Evolutionary conservation across 2,113 vertebrate species (phyloP).

Genomic region (Dasyprocta punctata): DNA sequence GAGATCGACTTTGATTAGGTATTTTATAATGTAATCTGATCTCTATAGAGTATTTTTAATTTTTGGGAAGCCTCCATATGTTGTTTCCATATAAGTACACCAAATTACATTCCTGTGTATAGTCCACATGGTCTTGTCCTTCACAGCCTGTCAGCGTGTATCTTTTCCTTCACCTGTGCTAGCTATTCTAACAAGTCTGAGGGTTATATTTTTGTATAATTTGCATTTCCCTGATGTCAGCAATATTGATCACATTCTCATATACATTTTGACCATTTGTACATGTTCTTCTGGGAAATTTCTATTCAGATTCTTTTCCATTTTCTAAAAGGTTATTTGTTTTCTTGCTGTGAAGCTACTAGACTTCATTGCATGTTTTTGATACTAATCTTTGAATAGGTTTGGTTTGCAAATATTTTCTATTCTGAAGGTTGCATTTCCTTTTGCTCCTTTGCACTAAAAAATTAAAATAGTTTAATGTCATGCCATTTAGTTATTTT

Average conservation of each 20-base stretch:
- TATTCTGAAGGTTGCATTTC: background rate
- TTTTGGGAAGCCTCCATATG: background rate
- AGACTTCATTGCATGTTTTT: background rate
- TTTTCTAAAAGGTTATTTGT: background rate
- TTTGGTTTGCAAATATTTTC: background rate
- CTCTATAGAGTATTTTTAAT: background rate
- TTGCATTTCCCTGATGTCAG: background rate
- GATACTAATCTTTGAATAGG: background rate
- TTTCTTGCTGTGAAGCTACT: background rate
- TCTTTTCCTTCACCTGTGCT: background rate
- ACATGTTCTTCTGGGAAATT: background rate
- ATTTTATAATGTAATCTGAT: background rate
- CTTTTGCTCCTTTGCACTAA: background rate
- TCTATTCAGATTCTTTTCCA: background rate
- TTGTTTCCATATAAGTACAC: background rate
- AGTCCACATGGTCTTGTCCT: background rate
- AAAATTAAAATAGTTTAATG: background rate
- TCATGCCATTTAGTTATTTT: background rate
- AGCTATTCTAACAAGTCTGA: background rate
- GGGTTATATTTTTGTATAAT: background rate
- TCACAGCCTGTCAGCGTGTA: background rate
- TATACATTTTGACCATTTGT: background rate
- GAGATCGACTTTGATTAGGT: background rate
- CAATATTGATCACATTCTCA: background rate
- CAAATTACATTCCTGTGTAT: background rate